A percentile compares a stretch with the other conserved stretches of the same genome.
These are phyloP conservation scores for Magallana angulata DNA, from an alignment of 1,140 invertebrate genomes.

Conservation along the genomic window DNA sequence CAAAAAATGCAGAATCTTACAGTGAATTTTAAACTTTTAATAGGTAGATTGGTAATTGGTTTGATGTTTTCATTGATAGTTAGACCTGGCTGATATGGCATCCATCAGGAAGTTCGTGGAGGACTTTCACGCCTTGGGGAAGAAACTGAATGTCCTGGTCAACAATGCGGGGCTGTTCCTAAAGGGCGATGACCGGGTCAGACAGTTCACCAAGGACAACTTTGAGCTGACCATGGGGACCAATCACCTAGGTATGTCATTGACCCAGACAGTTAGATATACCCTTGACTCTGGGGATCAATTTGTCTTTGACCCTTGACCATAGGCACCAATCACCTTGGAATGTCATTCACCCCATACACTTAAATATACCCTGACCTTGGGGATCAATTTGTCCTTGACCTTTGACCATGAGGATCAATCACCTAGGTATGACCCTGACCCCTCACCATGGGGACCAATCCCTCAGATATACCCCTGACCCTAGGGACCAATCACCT, in stretches of 20 bases:
- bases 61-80: constrained; percentile 49
- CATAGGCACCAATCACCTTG: too few relatives aligned
- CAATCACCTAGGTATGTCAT: constrained; percentile 69
- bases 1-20: too few relatives aligned
- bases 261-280: too few relatives aligned
- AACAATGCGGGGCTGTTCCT: constrained; percentile 72
- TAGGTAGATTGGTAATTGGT: too few relatives aligned
- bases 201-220: constrained; percentile 68
- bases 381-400: background rate
- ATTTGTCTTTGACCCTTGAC: background rate
- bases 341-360: too few relatives aligned
- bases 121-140: constrained; percentile 82
- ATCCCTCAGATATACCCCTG: too few relatives aligned
- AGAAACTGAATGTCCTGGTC: constrained; percentile 84
- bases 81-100: constrained; percentile 68
- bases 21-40: too few relatives aligned
- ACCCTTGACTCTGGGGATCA: background rate
- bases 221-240: constrained; percentile 74
- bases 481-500: too few relatives aligned
- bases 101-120: constrained; percentile 73
- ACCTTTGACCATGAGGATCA: too few relatives aligned
- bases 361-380: background rate
- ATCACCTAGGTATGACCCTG: too few relatives aligned
- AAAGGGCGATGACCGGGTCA: constrained; percentile 50
- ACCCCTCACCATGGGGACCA: too few relatives aligned